Conservation (phyloP, 2,888 invertebrate species). For the Operophtera brumata region DNA sequence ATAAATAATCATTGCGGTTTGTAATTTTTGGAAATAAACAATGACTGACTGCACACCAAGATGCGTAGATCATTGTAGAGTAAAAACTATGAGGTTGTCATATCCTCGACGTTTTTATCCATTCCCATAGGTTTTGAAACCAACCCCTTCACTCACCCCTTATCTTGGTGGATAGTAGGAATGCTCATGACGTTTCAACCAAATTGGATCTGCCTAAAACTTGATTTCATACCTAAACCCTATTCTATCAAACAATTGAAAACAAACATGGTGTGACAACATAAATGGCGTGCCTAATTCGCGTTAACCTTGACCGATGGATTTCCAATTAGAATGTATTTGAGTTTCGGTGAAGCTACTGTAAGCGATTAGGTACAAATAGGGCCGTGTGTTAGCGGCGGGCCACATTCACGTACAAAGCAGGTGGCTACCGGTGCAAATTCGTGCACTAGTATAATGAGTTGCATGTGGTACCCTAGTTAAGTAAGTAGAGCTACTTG, state of each 20-base stretch:
- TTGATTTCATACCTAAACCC: background rate
- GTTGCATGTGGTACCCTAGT: no score
- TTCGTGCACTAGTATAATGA: background rate
- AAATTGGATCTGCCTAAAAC: background rate
- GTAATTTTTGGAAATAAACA: no score
- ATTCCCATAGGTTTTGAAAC: no score
- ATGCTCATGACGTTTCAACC: background rate
- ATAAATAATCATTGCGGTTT: no score
- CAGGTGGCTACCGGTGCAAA: background rate
- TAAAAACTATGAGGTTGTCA: no score
- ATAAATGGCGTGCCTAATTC: slow-evolving; percentile 18
- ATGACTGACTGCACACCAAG: no score
- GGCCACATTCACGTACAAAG: background rate
- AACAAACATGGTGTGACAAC: slow-evolving; percentile 12
- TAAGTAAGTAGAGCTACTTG: no score
- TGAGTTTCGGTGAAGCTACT: slow-evolving; percentile 32
- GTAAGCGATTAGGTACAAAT: slow-evolving; percentile 41
- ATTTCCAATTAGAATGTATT: slow-evolving; percentile 27
- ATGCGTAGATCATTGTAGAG: no score
- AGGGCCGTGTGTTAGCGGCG: slow-evolving; percentile 36
- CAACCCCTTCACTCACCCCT: no score
- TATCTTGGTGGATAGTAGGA: background rate
- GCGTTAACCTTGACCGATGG: slow-evolving; percentile 24
- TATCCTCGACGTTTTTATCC: no score
- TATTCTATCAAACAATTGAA: background rate